These are phyloP conservation scores for Palythoa caribaeorum DNA, from an alignment of 92 coral and sea anemone species.

Conservation along the genomic window DNA sequence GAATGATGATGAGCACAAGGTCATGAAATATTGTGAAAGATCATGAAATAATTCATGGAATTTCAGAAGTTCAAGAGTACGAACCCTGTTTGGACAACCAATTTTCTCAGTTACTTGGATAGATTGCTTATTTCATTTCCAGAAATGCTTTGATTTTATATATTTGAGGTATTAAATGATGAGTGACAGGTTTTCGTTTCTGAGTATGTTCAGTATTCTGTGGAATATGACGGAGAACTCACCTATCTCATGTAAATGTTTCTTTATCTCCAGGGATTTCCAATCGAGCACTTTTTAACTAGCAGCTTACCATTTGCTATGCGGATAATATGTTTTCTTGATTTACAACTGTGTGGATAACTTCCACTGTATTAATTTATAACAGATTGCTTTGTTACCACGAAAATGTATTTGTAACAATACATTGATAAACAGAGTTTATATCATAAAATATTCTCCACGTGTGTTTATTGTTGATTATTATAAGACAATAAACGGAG, in stretches of 20 bases:
- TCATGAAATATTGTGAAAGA: no score
- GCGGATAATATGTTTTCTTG: background rate
- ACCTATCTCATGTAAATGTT: no score
- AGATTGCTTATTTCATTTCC: background rate
- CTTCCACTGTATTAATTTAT: background rate
- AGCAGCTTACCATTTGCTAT: background rate
- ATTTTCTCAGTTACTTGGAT: background rate
- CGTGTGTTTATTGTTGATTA: background rate
- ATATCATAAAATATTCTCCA: background rate
- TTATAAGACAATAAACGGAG: background rate
- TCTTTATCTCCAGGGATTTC: background rate
- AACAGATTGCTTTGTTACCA: background rate
- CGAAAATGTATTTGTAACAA: background rate
- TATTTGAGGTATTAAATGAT: background rate
- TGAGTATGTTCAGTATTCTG: background rate
- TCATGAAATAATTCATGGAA: no score
- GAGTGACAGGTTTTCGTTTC: background rate
- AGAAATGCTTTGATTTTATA: background rate
- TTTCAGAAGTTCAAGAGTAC: no score
- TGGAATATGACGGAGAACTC: background rate
- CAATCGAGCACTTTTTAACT: background rate
- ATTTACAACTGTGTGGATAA: background rate
- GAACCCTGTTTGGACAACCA: no score
- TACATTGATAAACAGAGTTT: background rate
- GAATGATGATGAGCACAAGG: no score